A percentile compares a stretch with the other conserved stretches of the same genome.
These are phyloP conservation scores for Neoaliturus tenellus DNA, from an alignment of 2,888 invertebrate genomes.

Conservation along the genomic window DNA sequence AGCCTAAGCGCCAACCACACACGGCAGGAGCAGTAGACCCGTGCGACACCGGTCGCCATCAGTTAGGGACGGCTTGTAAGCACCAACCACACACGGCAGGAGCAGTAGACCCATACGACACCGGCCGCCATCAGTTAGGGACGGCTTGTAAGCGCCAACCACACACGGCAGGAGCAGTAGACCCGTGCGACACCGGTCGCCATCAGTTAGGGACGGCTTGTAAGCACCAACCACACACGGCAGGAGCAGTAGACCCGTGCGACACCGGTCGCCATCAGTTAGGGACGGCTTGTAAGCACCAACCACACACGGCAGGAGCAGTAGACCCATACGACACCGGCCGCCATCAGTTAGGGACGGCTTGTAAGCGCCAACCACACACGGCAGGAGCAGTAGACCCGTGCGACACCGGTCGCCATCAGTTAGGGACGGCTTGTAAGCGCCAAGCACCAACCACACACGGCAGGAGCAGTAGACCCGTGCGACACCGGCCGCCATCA, in stretches of 20 bases:
- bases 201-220: neutral
- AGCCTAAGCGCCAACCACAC: neutral
- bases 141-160: neutral
- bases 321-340: neutral
- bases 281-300: neutral
- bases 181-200: neutral
- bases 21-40: neutral
- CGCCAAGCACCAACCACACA: neutral
- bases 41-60: neutral
- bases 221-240: neutral
- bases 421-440: constrained; percentile 26
- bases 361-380: neutral
- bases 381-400: neutral
- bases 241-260: neutral
- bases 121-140: neutral
- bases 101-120: neutral
- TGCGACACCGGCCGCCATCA: constrained; percentile 22
- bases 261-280: neutral
- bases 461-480: neutral
- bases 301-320: neutral
- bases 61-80: constrained; percentile 21
- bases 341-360: neutral
- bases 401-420: constrained; percentile 9
- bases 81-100: neutral
- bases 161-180: neutral